phyloP scores from a whole-genome alignment of 2,888 invertebrate genomes.

The Zhengitettix transpicula region DNA sequence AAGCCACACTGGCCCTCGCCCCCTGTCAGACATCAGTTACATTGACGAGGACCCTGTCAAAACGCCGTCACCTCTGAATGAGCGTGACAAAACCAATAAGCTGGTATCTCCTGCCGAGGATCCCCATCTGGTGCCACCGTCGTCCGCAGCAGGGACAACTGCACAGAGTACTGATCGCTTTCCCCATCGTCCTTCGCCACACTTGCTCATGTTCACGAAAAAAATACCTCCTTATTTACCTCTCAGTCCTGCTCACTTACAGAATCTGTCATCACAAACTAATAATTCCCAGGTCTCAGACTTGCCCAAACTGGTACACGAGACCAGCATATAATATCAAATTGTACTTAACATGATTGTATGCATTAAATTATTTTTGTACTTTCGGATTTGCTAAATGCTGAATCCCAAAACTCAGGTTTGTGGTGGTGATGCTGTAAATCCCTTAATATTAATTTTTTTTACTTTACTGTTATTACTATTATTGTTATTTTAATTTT shows the following conservation, averaged over 20 bases:
- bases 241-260: constrained; percentile 14
- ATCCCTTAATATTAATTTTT: constrained; percentile 3
- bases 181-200: constrained; percentile 28
- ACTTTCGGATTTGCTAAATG: no score
- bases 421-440: constrained; percentile 13
- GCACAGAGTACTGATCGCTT: constrained; percentile 18
- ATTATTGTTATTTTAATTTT: background rate
- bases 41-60: constrained; percentile 49
- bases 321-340: constrained; percentile 45
- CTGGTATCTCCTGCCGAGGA: constrained; percentile 18
- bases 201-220: constrained; percentile 12
- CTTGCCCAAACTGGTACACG: constrained; percentile 48
- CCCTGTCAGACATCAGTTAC: constrained; percentile 70
- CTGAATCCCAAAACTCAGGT: constrained; percentile 5
- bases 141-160: constrained; percentile 4
- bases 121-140: constrained; percentile 15
- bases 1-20: constrained; percentile 55
- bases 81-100: constrained; percentile 18
- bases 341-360: background rate
- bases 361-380: no score
- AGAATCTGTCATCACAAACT: constrained; percentile 16
- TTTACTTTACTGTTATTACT: background rate
- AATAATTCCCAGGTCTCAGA: constrained; percentile 24
- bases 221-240: constrained; percentile 14
- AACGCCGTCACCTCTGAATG: constrained; percentile 27